Evolutionary conservation across 2,888 invertebrate genomes (phyloP), one percentile per base, ranked within the genome.

Genomic region (Hypercompe scribonia): DNA sequence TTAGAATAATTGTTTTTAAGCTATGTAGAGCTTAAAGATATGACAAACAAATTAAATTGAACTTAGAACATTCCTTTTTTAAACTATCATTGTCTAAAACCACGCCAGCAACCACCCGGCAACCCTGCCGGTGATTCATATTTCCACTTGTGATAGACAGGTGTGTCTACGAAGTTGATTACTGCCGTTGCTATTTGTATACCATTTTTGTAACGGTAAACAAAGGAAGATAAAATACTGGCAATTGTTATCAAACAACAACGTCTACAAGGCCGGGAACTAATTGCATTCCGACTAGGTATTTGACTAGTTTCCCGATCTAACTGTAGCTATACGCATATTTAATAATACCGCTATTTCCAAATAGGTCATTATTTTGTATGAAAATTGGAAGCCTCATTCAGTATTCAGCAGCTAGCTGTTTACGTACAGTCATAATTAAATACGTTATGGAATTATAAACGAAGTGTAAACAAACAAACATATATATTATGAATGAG

Each of bases 151-250:
- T 46, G 46, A 61, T 15, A 18, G 18, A 61, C 61, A 18, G 61
- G 61, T 61, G 65, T 24, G 18, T 34, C 28, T 50, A 54, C 28
- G 31, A 31, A 13, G 31, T 31, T 13, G 24, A 66, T 31, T 36
- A 42, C 31, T 66, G 31, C 46, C 46, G 46, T 33, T 66, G 31
- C 46, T 66, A 46, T 46, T 66, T 66, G 66, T 46, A 46, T 66
- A 66, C 33, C 33, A 39, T 66, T 66, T 66, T 66, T 46, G 66
- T 28, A 33, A 46, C 46, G 31, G 31, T 66, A 66, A 66, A 66
- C 46, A 66, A 46, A 31, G 42, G 46, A 42, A 46, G 13, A 13
- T 66, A 28, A 66, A 42, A 21, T 21, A 21, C 46, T 42, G 46
- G 10, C 42, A 11, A 31, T 46, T 66, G 31, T 31, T 46, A 31